Evolutionary conservation across 2,113 vertebrate genomes (phyloP), one percentile per base, ranked within the genome.

Genomic region (Podarcis cretensis): DNA sequence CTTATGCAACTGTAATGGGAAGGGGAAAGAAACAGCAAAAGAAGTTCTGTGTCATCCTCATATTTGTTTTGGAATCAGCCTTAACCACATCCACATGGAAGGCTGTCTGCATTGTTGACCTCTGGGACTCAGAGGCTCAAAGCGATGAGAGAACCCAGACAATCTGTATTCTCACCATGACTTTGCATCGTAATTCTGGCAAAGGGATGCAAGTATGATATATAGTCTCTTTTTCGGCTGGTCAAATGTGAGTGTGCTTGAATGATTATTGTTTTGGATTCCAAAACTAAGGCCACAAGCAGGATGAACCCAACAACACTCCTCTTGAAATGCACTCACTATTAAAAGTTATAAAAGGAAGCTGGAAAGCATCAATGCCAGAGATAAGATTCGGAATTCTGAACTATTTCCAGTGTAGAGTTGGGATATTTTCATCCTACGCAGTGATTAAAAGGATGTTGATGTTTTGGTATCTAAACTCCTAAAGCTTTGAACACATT

Each of bases 251-350:
- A 90, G 84, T 87, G 83, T 88, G 77, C 59, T 87, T 94, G 54
- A 92, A 88, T 90, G 90, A 71, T 83, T 3, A 37, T 91, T 85
- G 77, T 93, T 95, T 94, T 92, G 94, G 91, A 91, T 95, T 96
- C 69, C 81, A 85, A 92, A 94, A 86, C 8, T 43, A 76, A 75
- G 6, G 32, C 16, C 59, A 69, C 13, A 37, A 69, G 54, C 13
- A 69, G 21, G 40, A 8, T 21, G 14, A 8, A n/a, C 12, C 20
- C 71, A 32, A 75, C 89, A 2, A 37, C 57, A 54, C 14, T 84
- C 84, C 92, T 74, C 83, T 93, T 91, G 88, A 88, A 92, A 77
- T 8, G 37, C 30, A 23, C 68, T 13, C 14, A 21, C 21, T 54
- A 77, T 27, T 30, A 20, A 20, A 83, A 13, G 27, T 27, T 74